phyloP scores from a whole-genome alignment of 2,888 invertebrate genomes.

The Gnatocerus cornutus region DNA sequence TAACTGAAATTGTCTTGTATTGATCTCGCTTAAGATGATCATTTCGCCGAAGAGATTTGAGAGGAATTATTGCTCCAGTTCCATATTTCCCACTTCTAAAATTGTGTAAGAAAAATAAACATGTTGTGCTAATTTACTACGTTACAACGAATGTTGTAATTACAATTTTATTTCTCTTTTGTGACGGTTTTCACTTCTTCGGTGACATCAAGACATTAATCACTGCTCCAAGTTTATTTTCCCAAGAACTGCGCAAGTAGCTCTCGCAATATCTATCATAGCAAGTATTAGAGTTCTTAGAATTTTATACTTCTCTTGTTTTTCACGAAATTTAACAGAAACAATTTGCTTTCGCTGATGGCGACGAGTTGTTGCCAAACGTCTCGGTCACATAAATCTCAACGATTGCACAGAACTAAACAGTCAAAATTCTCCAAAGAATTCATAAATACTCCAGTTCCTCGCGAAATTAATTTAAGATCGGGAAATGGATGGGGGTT shows the following conservation, averaged over 20 bases:
- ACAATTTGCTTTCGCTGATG: constrained; percentile 15
- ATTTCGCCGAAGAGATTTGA: no score
- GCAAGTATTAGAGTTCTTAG: neutral
- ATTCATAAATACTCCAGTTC: constrained; percentile 9
- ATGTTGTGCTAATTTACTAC: no score
- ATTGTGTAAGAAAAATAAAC: no score
- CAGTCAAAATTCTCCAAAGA: neutral
- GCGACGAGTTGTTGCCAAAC: constrained; percentile 5
- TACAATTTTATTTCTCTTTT: neutral
- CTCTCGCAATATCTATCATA: neutral
- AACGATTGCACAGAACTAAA: constrained; percentile 10
- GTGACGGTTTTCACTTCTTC: neutral
- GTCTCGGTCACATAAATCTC: constrained; percentile 20
- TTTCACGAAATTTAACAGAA: constrained; percentile 1
- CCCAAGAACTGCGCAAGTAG: neutral
- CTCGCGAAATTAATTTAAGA: constrained; percentile 15
- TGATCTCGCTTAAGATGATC: no score
- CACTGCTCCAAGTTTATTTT: constrained; percentile 15
- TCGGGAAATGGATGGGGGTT: neutral
- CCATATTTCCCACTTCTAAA: no score
- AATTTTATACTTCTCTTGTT: constrained; percentile 3
- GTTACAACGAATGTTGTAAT: no score
- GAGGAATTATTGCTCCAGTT: no score
- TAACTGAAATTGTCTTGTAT: neutral
- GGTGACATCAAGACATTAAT: constrained; percentile 17